Conservation (phyloP, 2,888 invertebrate genomes). For the Epsilonema sp. region DNA sequence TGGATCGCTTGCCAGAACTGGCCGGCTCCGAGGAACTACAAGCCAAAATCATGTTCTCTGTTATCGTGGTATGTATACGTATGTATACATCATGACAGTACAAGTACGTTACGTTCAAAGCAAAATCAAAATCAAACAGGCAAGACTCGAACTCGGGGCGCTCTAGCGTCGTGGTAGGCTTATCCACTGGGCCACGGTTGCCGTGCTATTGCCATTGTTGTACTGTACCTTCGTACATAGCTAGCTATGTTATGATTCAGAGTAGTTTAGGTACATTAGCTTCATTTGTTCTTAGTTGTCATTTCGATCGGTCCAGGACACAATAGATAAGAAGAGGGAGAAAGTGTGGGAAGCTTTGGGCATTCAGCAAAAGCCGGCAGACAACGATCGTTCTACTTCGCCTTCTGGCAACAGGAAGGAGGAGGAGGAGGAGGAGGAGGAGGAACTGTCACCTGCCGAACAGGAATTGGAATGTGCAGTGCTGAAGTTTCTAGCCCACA, state of each 20-base stretch:
- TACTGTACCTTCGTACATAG: no score
- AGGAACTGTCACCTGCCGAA: no score
- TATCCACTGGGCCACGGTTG: no score
- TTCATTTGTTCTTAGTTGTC: slow-evolving; percentile 44
- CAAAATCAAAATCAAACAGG: not conserved
- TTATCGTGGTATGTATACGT: slow-evolving; percentile 74
- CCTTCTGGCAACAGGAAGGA: no score
- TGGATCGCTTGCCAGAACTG: slow-evolving; percentile 58
- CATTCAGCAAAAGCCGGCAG: slow-evolving; percentile 21
- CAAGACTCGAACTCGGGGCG: no score
- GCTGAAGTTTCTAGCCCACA: not conserved
- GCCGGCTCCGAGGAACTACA: slow-evolving; percentile 67
- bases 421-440: no score
- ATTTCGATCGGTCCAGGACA: slow-evolving; percentile 48
- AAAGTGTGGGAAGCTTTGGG: slow-evolving; percentile 48
- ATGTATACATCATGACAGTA: not conserved
- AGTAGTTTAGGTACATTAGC: no score
- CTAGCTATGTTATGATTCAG: no score
- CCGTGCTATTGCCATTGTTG: no score
- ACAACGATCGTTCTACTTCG: not conserved
- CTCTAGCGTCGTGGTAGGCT: no score
- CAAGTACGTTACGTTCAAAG: not conserved
- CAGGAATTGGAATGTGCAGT: slow-evolving; percentile 7
- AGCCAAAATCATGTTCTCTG: slow-evolving; percentile 81
- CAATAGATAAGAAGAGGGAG: slow-evolving; percentile 48